Conservation (phyloP, 2,113 vertebrate genomes). For the Panthera uncia region DNA sequence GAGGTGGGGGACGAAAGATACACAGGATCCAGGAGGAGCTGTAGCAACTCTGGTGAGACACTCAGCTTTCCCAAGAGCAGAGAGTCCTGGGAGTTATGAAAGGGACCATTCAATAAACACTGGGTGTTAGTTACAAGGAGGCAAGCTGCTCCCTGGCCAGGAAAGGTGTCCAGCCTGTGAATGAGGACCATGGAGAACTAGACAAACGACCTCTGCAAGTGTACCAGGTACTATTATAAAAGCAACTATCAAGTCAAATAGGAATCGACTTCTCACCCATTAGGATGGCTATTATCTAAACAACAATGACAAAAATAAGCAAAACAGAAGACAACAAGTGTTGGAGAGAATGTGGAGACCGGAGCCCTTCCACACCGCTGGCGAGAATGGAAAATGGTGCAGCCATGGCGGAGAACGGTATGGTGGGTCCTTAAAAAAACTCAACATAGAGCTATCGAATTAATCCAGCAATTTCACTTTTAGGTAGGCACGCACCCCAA, state of each 20-base stretch:
- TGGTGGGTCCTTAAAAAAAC: background rate
- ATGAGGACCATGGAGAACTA: background rate
- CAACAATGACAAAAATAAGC: background rate
- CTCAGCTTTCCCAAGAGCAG: background rate
- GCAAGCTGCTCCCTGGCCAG: background rate
- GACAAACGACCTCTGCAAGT: background rate
- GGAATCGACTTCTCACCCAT: background rate
- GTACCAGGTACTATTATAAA: background rate
- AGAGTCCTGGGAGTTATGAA: background rate
- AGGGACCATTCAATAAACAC: background rate
- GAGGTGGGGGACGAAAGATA: background rate
- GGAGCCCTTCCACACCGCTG: background rate
- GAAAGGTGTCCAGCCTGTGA: background rate
- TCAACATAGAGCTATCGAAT: background rate
- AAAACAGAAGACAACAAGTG: background rate
- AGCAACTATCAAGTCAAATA: background rate
- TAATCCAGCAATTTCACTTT: background rate
- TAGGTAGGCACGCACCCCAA: accelerated
- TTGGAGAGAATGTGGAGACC: background rate
- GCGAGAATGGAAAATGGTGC: background rate
- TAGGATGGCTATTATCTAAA: background rate
- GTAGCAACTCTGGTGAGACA: background rate
- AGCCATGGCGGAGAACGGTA: background rate
- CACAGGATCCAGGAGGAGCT: background rate
- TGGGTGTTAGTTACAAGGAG: background rate